These are phyloP conservation scores for Sepioteuthis lessoniana DNA, from an alignment of 2,888 invertebrate species.

Conservation along the genomic window DNA sequence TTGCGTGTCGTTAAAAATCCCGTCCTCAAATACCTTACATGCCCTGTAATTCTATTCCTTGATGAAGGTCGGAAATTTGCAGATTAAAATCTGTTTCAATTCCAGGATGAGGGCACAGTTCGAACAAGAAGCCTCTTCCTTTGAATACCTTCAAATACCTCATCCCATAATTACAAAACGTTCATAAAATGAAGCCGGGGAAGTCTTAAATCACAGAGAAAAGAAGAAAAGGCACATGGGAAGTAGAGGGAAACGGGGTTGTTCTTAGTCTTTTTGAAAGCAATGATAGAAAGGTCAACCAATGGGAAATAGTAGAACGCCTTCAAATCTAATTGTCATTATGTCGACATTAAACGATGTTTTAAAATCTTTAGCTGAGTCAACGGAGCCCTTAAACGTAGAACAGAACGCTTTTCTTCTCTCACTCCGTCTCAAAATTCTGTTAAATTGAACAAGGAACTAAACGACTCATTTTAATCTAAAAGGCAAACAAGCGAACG, in stretches of 20 bases:
- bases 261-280: neutral
- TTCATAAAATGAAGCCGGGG: neutral
- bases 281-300: neutral
- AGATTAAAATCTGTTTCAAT: neutral
- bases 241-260: neutral
- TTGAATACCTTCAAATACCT: neutral
- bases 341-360: neutral
- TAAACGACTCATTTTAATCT: neutral
- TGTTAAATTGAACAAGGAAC: neutral
- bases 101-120: neutral
- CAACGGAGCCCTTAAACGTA: neutral
- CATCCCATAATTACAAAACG: neutral
- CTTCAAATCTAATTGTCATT: constrained; percentile 16
- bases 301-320: neutral
- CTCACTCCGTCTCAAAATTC: neutral
- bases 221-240: neutral
- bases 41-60: neutral
- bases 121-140: neutral
- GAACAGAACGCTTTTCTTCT: neutral
- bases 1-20: too few relatives aligned
- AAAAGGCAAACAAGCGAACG: neutral
- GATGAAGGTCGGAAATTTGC: constrained; percentile 17
- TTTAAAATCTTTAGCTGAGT: neutral
- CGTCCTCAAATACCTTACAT: too few relatives aligned
- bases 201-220: neutral